Conservation (phyloP, 1,140 invertebrate genomes). For the Octopus bimaculoides region DNA sequence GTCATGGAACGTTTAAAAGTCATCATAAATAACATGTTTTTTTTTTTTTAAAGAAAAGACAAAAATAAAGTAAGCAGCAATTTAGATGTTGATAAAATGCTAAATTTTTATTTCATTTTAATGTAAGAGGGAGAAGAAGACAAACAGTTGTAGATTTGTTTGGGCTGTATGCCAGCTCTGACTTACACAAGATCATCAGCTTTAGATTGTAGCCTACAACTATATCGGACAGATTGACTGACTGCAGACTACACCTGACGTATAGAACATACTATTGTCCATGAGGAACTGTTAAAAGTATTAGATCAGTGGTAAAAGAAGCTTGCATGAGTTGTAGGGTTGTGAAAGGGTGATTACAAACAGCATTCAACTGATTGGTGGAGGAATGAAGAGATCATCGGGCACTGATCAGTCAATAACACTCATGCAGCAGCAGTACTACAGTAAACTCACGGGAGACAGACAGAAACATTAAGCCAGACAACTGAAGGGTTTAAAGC, state of each 20-base stretch:
- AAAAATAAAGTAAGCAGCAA: not conserved
- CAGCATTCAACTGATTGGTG: no score
- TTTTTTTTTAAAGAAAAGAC: not conserved
- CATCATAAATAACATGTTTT: no score
- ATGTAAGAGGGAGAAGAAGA: slow-evolving; percentile 11
- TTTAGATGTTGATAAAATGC: slow-evolving; percentile 14
- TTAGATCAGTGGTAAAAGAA: no score
- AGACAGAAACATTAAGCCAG: slow-evolving; percentile 4
- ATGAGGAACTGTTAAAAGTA: no score
- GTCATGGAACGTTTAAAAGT: no score
- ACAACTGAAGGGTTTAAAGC: not conserved
- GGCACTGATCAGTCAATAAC: not conserved
- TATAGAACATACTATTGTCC: no score
- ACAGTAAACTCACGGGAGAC: slow-evolving; percentile 2
- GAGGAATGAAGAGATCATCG: not conserved
- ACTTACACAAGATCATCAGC: not conserved
- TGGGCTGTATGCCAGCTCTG: not conserved
- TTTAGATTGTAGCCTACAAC: no score
- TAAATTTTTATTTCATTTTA: slow-evolving; percentile 14
- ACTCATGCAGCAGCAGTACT: slow-evolving; percentile 9
- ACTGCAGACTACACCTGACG: no score
- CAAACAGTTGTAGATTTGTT: slow-evolving; percentile 11
- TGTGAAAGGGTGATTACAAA: no score
- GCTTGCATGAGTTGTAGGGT: no score
- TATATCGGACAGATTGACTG: no score